Conservation (phyloP, 2,113 vertebrate genomes). For the Cephalopterus ornatus region DNA sequence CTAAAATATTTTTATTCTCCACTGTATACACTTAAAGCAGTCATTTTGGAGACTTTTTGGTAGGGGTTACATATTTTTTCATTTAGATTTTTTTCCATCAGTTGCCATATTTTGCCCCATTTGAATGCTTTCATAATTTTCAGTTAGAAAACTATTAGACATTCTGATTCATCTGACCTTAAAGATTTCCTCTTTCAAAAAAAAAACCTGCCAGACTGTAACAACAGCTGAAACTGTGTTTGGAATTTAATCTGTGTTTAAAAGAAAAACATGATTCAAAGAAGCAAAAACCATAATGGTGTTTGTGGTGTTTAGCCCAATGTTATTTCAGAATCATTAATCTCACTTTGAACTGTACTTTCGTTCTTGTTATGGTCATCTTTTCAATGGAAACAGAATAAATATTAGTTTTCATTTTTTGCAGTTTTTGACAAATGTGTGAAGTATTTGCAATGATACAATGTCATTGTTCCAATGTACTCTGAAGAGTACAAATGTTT, state of each 20-base stretch:
- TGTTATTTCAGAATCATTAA: not conserved
- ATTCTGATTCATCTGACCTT: not conserved
- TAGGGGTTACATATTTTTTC: not conserved
- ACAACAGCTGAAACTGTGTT: not conserved
- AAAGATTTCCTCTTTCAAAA: not conserved
- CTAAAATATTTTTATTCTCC: not conserved
- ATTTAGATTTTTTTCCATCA: not conserved
- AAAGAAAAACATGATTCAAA: not conserved
- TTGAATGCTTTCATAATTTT: not conserved
- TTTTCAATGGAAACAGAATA: not conserved
- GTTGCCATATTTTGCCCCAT: not conserved
- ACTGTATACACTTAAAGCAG: not conserved
- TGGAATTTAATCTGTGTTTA: not conserved
- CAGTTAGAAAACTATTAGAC: not conserved
- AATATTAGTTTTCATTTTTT: not conserved
- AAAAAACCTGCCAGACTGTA: not conserved
- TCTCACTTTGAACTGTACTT: not conserved
- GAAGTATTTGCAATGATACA: not conserved
- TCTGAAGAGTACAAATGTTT: not conserved
- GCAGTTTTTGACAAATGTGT: not conserved
- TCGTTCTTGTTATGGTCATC: not conserved
- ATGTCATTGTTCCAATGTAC: not conserved
- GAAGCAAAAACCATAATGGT: not conserved
- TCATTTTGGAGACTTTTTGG: not conserved
- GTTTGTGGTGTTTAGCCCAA: not conserved